Base-by-base conservation (phyloP, 2,113 vertebrate species). In the Callionymus lyra region DNA sequence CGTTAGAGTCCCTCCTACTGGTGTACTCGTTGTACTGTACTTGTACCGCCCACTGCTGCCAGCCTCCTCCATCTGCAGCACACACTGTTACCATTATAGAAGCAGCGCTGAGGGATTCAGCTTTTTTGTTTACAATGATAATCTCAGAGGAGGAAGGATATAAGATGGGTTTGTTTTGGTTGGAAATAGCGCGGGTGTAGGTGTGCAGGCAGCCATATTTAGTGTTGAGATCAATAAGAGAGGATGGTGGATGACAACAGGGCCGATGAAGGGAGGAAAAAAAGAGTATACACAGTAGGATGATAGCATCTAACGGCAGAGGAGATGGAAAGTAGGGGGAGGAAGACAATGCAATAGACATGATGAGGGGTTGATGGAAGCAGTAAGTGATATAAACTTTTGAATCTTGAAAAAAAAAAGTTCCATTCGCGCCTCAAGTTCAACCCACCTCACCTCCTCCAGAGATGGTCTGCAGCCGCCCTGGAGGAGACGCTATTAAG, bases 1-100 rank as follows among this genome's bases (percentile, higher is more conserved):
- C 65, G 63, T 59, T 53, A 44, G 27, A 15, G 42, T 47, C 21
- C 53, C 67, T 53, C 67, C 57, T 38, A 70, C 67, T 31, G 37
- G 38, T 57, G 49, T 61, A 44, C 53, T 61, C 34, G 42, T 18
- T 59, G 51, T 56, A 49, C 40, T 56, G 50, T 54, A 62, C 58
- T 57, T 47, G 6, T 45, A 44, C 53, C 53, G 38, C 60, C 66
- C 66, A 70, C 66, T 19, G 13, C 11, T 15, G 16, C 34, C 12
- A 15, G 35, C 57, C 40, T 44, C 57, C 45, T 34, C 57, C 39
- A 45, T 44, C 34, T 57, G 15, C 21, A 35, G 38, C 52, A 53
- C 35, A 21, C 38, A 50, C 47, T 55, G 13, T 37, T 37, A 41
- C 34, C 19, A 27, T 10, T 16, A 50, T 27, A 56, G 44, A 42